phyloP scores from a whole-genome alignment of 2,888 invertebrate genomes.

The Hedychridium roseum region DNA sequence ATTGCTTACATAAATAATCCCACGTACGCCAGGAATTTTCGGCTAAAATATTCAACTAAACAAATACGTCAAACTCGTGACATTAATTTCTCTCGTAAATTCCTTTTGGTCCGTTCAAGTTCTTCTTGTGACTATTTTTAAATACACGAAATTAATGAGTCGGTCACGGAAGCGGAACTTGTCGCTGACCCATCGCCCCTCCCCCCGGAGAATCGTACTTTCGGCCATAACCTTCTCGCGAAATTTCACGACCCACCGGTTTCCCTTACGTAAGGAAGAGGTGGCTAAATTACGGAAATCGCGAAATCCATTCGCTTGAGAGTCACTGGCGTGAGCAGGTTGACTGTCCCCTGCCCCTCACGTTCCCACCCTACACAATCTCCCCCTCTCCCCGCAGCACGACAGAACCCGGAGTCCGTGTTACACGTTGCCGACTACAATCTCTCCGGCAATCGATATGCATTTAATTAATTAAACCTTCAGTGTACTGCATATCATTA shows the following conservation, averaged over 20 bases:
- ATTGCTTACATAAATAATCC: too few species aligned
- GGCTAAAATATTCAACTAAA: too few species aligned
- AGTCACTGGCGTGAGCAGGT: slow-evolving; percentile 58
- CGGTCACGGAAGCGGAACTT: too few species aligned
- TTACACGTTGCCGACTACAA: slow-evolving; percentile 53
- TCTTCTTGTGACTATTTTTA: too few species aligned
- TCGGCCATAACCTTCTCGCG: slow-evolving; percentile 3
- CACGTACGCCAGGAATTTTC: too few species aligned
- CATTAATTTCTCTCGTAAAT: too few species aligned
- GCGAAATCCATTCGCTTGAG: slow-evolving; percentile 39
- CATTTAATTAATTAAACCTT: slow-evolving; percentile 57
- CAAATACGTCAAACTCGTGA: too few species aligned
- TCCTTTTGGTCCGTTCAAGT: too few species aligned
- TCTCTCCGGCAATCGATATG: slow-evolving; percentile 53
- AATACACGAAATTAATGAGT: too few species aligned
- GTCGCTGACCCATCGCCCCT: too few species aligned
- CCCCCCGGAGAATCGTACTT: too few species aligned
- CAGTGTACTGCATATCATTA: slow-evolving; percentile 9
- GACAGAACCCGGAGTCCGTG: slow-evolving; percentile 41
- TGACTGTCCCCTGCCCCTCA: slow-evolving; percentile 50
- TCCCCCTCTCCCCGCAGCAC: slow-evolving; percentile 24
- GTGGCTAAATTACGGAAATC: slow-evolving; percentile 7
- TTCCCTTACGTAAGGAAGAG: slow-evolving; percentile 12
- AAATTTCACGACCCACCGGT: slow-evolving; percentile 6
- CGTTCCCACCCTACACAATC: slow-evolving; percentile 25